A percentile compares a stretch with the other conserved stretches of the same genome.
These are phyloP conservation scores for Acrossocheilus wenchowensis DNA, from an alignment of 2,797 vertebrate genomes.

Conservation along the genomic window DNA sequence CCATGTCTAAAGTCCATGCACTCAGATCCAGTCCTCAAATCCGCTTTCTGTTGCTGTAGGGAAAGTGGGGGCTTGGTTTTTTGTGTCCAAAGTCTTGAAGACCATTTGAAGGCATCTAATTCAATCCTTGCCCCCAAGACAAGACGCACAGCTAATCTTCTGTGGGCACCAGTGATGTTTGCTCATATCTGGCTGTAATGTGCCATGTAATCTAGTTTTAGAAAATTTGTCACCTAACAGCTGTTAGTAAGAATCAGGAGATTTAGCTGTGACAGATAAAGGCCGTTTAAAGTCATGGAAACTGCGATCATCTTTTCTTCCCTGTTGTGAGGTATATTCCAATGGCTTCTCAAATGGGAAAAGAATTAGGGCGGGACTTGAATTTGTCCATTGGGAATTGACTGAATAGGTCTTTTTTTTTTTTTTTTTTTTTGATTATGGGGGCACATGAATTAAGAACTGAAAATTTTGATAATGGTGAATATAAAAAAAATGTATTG, in stretches of 20 bases:
- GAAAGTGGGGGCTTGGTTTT: not conserved
- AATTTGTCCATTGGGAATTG: not conserved
- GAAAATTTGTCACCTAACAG: not conserved
- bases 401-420: not conserved
- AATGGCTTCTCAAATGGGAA: not conserved
- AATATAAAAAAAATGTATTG: no score
- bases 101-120: slow-evolving; percentile 13
- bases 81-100: not conserved
- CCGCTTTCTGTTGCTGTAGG: not conserved
- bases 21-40: slow-evolving; percentile 10
- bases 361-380: not conserved
- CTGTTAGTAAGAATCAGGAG: not conserved
- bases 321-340: not conserved
- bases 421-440: not conserved
- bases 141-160: slow-evolving; percentile 6
- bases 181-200: slow-evolving; percentile 17
- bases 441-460: not conserved
- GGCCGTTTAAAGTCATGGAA: not conserved
- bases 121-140: slow-evolving; percentile 27
- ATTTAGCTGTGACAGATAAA: slow-evolving; percentile 21
- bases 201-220: slow-evolving; percentile 23
- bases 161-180: not conserved
- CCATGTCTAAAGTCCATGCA: not conserved
- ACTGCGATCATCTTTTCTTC: not conserved
- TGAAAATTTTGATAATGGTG: not conserved